Conservation (phyloP, 2,113 vertebrate genomes). For the Neodontobutis hainanensis region DNA sequence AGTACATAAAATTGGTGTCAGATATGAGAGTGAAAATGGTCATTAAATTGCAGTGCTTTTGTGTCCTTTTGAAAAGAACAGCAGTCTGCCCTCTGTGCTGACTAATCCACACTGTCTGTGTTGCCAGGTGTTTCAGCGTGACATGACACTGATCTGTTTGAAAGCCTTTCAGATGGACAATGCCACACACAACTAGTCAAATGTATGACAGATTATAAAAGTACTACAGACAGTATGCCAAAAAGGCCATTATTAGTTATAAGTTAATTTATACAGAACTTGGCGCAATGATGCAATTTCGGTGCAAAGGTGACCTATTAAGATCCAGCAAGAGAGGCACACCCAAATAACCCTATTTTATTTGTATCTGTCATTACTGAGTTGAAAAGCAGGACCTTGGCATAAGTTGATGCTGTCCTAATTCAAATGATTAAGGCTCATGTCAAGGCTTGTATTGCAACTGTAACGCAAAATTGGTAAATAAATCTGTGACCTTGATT, state of each 20-base stretch:
- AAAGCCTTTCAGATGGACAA: conserved; percentile 2
- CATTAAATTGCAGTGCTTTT: not conserved
- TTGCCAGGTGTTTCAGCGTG: conserved; percentile 36
- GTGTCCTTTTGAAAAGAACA: not conserved
- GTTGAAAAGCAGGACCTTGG: conserved; percentile 10
- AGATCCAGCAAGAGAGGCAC: not conserved
- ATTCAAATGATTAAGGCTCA: not conserved
- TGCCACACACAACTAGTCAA: conserved; percentile 1
- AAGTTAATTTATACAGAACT: too few species aligned
- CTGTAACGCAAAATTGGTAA: not conserved
- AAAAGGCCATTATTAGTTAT: not conserved
- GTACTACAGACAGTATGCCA: conserved; percentile 11
- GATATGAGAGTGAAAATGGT: not conserved
- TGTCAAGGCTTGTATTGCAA: conserved; percentile 2
- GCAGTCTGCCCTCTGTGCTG: conserved; percentile 5
- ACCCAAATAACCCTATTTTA: not conserved
- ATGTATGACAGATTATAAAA: conserved; percentile 5
- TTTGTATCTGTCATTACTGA: not conserved
- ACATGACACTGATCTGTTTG: conserved; percentile 5
- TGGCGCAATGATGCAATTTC: too few species aligned
- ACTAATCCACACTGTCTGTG: conserved; percentile 27
- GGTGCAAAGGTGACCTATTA: conserved; percentile 7
- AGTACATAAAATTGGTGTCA: not conserved
- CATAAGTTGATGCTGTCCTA: not conserved
- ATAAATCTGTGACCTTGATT: not conserved